phyloP scores from a whole-genome alignment of 2,888 invertebrate species.

The Syrista parreyssii region DNA sequence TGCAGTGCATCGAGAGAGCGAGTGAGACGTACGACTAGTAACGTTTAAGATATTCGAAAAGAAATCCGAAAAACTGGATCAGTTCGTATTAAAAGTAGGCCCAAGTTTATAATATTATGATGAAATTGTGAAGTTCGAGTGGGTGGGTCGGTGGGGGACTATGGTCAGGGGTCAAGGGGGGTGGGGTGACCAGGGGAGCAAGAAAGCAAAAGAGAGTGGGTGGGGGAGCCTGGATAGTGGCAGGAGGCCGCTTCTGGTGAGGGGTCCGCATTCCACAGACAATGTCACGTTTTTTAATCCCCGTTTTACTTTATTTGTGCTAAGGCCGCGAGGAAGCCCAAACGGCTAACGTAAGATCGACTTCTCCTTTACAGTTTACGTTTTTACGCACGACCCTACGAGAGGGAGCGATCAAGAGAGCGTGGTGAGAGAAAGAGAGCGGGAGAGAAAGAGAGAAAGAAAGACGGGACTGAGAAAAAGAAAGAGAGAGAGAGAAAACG shows the following conservation, averaged over 20 bases:
- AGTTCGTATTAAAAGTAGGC: neutral
- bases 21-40: neutral
- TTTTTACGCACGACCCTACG: slow-evolving; percentile 4
- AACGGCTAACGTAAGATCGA: slow-evolving; percentile 39
- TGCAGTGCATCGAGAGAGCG: neutral
- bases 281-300: slow-evolving; percentile 66
- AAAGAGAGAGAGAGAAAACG: slow-evolving; percentile 11
- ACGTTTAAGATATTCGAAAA: neutral
- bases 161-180: slow-evolving; percentile 13
- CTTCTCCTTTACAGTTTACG: slow-evolving; percentile 19
- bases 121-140: slow-evolving; percentile 43
- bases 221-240: slow-evolving; percentile 23
- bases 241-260: slow-evolving; percentile 45
- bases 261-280: slow-evolving; percentile 66
- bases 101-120: slow-evolving; percentile 46
- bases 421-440: neutral
- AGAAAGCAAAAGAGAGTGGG: slow-evolving; percentile 3
- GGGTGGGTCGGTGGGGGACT: slow-evolving; percentile 10
- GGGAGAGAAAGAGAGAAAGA: neutral
- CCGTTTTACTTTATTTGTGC: slow-evolving; percentile 62
- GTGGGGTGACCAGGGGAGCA: slow-evolving; percentile 11
- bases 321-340: slow-evolving; percentile 40
- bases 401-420: slow-evolving; percentile 3
- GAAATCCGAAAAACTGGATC: neutral
- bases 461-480: neutral